Evolutionary conservation across 64 coral and sea anemone genomes (phyloP), one percentile per base, ranked within the genome.

Genomic region (Orbicella faveolata): DNA sequence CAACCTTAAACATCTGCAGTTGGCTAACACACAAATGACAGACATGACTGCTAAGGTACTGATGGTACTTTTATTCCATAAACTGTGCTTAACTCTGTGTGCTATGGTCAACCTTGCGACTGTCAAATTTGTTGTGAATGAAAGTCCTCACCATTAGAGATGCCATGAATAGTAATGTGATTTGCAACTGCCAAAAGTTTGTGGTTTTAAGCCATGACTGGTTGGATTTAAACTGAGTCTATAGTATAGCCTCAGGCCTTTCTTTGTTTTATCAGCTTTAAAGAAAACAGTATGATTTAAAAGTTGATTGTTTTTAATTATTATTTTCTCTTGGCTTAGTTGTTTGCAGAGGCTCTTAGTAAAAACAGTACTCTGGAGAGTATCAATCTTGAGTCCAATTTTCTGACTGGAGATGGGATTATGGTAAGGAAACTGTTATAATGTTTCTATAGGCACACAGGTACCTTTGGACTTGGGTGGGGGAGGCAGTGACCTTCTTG

Each of bases 1-100:
- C 34, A 93, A 83, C 54, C 80, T 96, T 52, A 89, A 88, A 61
- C 78, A 96, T 75, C 75, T 96, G 52, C 88, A 93, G 2, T 83
- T 96, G 34, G 91, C 95, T 36, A 96, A 96, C 74, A 96, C 95
- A 8, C 92, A 93, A 67, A 96, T 96, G 95, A 93, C 95, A 37
- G 75, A 87, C 34, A 83, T 61, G 52, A 76, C 75, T 78, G 95
- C 87, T 64, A 90, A 93, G 95, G 95, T 96, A n/a, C 0, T n/a
- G 4, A 9, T 70, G 6, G 67, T 25, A 59, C 10, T 59, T 48
- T 48, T 2, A 11, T 9, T 14, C 18, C 0, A 67, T 1, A 67
- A 67, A 67, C 64, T 21, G 63, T 66, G 18, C 23, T 67, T 67
- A 7, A 5, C 64, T 67, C 64, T 48, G 44, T 0, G 4, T 48